A percentile compares a stretch with the other conserved stretches of the same genome.
These are phyloP conservation scores for Halcyon leucocephala DNA, from an alignment of 2,797 vertebrate genomes.

Conservation along the genomic window DNA sequence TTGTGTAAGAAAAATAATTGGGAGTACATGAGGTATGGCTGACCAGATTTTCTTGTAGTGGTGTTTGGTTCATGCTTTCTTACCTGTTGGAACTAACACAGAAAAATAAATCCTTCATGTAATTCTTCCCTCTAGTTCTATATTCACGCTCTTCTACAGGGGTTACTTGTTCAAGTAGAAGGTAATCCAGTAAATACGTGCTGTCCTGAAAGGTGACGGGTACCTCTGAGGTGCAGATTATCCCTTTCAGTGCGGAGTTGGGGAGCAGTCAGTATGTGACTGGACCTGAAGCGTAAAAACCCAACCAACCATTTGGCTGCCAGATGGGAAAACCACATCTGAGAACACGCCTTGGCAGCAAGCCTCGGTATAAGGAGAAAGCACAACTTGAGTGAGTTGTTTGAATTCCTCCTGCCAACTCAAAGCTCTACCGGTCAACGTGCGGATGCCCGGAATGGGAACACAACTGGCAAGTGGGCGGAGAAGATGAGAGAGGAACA, in stretches of 20 bases:
- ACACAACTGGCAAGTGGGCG: constrained; percentile 61
- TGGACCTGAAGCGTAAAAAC: constrained; percentile 33
- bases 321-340: constrained; percentile 64
- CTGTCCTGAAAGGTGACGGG: neutral
- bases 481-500: neutral
- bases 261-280: neutral
- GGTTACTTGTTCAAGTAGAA: neutral
- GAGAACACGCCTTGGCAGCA: constrained; percentile 50
- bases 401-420: constrained; percentile 36
- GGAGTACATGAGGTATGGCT: rapidly evolving
- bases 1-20: neutral
- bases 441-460: constrained; percentile 12
- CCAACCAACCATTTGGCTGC: constrained; percentile 46
- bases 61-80: neutral
- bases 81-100: neutral
- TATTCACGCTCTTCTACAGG: neutral
- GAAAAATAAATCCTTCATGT: neutral
- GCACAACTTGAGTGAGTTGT: neutral
- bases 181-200: neutral
- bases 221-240: neutral
- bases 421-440: constrained; percentile 14
- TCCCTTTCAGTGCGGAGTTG: neutral
- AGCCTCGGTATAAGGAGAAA: neutral
- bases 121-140: neutral
- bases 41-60: neutral